These are phyloP conservation scores for Tenebrio molitor DNA, from an alignment of 1,140 invertebrate genomes.

Conservation along the genomic window DNA sequence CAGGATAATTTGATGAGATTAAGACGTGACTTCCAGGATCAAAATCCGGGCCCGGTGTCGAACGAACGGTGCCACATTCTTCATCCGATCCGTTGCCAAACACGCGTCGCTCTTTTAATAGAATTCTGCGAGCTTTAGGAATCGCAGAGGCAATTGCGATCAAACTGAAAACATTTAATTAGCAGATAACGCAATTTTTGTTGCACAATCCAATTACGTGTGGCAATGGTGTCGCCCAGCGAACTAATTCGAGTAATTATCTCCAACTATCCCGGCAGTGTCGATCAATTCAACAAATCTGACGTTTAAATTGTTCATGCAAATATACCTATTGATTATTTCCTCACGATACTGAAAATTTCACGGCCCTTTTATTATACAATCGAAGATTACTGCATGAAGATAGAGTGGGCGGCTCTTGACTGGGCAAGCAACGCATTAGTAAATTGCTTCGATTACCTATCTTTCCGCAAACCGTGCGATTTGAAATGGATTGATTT, in stretches of 20 bases:
- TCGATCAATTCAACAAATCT: background rate
- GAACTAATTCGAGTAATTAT: background rate
- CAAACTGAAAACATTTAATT: constrained; percentile 11
- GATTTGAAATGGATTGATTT: constrained; percentile 25
- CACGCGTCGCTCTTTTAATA: background rate
- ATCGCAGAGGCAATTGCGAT: background rate
- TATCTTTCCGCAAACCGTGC: constrained; percentile 1
- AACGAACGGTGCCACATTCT: too few species aligned
- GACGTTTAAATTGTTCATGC: background rate
- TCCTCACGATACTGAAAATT: background rate
- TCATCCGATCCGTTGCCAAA: too few species aligned
- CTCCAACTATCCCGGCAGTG: background rate
- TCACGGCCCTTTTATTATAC: constrained; percentile 8
- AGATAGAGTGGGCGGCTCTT: constrained; percentile 8
- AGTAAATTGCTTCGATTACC: constrained; percentile 32
- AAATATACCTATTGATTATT: constrained; percentile 16
- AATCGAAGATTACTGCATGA: background rate
- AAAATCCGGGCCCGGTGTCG: too few species aligned
- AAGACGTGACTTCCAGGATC: too few species aligned
- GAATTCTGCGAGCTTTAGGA: background rate
- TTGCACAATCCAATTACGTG: background rate
- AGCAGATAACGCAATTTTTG: constrained; percentile 13
- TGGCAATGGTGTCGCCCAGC: background rate
- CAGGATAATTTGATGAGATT: background rate
- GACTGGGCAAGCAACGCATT: constrained; percentile 8